Evolutionary conservation across 2,113 vertebrate species (phyloP).

Genomic region (Machaerirhynchus nigripectus): DNA sequence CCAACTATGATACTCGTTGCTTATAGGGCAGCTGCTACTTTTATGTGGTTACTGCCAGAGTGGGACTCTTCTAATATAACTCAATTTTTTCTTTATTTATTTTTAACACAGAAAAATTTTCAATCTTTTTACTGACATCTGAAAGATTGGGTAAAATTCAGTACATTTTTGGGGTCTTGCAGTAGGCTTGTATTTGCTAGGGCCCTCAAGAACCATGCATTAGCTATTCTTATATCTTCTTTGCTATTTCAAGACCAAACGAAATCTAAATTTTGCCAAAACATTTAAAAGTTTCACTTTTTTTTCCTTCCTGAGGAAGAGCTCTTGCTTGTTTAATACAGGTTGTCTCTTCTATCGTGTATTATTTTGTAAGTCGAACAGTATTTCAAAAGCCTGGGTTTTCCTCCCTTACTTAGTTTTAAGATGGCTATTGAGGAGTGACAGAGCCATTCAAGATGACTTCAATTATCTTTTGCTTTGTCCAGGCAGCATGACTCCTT

Average conservation of each 20-base stretch:
- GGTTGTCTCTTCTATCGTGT: accelerated
- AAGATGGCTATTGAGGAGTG: neutral
- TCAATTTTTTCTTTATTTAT: neutral
- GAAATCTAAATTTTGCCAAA: neutral
- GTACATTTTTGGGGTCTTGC: neutral
- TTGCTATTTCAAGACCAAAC: neutral
- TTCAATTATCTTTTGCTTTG: neutral
- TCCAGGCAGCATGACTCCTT: neutral
- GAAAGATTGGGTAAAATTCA: neutral
- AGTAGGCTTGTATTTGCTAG: neutral
- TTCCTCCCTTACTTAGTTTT: neutral
- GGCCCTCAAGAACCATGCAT: neutral
- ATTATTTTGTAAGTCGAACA: neutral
- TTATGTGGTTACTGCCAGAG: neutral
- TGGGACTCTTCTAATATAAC: neutral
- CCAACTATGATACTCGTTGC: neutral
- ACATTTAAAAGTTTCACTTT: neutral
- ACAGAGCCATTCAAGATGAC: neutral
- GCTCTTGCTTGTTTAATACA: neutral
- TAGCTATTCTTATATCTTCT: neutral
- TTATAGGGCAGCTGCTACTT: neutral
- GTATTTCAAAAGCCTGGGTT: neutral
- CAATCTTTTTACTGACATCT: neutral
- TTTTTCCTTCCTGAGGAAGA: neutral
- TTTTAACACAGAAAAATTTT: neutral